Conservation (phyloP, 2,888 invertebrate genomes). For the Epinotia nisella region DNA sequence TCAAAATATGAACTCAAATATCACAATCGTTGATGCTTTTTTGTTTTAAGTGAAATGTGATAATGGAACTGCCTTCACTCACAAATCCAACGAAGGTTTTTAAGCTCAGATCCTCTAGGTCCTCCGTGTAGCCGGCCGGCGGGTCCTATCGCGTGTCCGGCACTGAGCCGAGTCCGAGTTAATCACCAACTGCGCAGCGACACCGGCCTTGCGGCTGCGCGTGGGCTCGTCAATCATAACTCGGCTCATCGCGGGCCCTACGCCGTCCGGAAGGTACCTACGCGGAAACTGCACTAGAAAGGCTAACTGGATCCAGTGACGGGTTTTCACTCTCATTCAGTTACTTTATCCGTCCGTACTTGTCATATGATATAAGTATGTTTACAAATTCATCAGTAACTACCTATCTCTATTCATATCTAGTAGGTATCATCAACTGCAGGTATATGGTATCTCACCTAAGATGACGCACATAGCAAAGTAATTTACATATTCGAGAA, state of each 20-base stretch:
- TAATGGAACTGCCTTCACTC: slow-evolving; percentile 17
- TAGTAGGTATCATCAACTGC: neutral
- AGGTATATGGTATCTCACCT: slow-evolving; percentile 1
- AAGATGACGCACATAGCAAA: slow-evolving; percentile 20
- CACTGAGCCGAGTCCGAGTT: slow-evolving; percentile 72
- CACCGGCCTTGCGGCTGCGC: slow-evolving; percentile 72
- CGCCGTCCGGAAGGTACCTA: slow-evolving; percentile 47
- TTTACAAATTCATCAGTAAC: neutral
- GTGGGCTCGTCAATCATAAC: slow-evolving; percentile 78
- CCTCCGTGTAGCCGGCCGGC: slow-evolving; percentile 59
- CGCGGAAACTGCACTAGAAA: slow-evolving; percentile 46
- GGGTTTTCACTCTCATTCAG: slow-evolving; percentile 33
- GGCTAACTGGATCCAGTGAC: slow-evolving; percentile 35
- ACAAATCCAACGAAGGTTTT: slow-evolving; percentile 5
- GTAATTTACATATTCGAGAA: slow-evolving; percentile 16
- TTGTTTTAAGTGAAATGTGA: slow-evolving; percentile 7
- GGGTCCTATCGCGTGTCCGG: slow-evolving; percentile 73
- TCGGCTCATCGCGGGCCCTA: slow-evolving; percentile 67
- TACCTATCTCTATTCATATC: neutral
- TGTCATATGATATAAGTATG: neutral
- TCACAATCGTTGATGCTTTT: neutral
- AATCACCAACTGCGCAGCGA: slow-evolving; percentile 82
- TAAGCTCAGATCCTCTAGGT: slow-evolving; percentile 46
- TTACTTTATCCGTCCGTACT: neutral
- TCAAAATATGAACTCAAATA: neutral